phyloP scores from a whole-genome alignment of 2,113 vertebrate genomes.

The Porphyrio hochstetteri region DNA sequence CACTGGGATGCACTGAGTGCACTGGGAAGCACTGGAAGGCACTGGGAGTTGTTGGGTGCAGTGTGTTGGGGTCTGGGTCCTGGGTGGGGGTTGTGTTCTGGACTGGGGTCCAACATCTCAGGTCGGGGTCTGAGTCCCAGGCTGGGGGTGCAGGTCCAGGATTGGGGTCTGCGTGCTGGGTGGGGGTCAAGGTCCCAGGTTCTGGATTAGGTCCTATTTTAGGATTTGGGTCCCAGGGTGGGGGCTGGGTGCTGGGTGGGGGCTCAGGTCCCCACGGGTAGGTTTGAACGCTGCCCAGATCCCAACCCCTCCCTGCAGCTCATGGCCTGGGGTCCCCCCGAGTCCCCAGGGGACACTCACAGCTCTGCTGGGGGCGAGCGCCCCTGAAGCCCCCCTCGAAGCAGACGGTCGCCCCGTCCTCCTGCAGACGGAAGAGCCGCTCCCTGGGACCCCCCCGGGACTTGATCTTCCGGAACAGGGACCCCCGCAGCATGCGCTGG shows the following conservation, averaged over 20 bases:
- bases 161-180: too few species aligned
- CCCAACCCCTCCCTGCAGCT: background rate
- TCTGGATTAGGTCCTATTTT: too few species aligned
- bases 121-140: too few species aligned
- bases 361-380: conserved; percentile 81
- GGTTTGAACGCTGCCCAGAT: background rate
- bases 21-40: background rate
- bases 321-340: fast-evolving
- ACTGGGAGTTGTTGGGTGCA: background rate
- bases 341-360: conserved; percentile 72
- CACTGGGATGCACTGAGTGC: background rate
- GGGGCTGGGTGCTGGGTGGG: too few species aligned
- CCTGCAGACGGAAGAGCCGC: conserved; percentile 84
- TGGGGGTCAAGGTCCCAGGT: too few species aligned
- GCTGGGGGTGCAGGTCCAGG: background rate
- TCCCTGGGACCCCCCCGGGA: conserved; percentile 81
- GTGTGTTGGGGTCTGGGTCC: background rate
- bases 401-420: conserved; percentile 90
- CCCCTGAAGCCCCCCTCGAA: conserved; percentile 83
- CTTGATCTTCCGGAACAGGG: conserved; percentile 88
- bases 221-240: background rate
- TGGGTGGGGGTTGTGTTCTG: too few species aligned
- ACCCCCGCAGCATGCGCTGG: conserved; percentile 86
- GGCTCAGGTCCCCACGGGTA: fast-evolving
- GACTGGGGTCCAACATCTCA: too few species aligned